These are phyloP conservation scores for Tachina grossa DNA, from an alignment of 2,888 invertebrate species.

Conservation along the genomic window DNA sequence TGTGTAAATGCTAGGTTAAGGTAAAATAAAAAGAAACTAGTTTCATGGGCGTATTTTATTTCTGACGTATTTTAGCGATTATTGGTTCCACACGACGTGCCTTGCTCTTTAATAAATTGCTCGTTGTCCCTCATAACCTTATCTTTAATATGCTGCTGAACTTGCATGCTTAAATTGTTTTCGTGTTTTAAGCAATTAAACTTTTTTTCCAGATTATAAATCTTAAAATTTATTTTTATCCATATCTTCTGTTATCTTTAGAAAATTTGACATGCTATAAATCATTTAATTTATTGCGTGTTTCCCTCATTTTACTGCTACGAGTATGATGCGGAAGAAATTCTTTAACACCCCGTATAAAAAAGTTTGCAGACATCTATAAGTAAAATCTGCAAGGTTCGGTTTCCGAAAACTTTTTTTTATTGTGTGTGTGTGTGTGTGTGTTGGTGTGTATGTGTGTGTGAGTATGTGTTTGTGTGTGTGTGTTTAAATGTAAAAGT, in stretches of 20 bases:
- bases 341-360: constrained; percentile 37
- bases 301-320: neutral
- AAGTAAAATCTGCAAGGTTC: constrained; percentile 51
- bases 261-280: constrained; percentile 25
- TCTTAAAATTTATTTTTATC: neutral
- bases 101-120: no score
- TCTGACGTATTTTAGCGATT: no score
- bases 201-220: neutral
- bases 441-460: no score
- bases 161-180: neutral
- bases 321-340: constrained; percentile 5
- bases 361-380: constrained; percentile 69
- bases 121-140: no score
- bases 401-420: constrained; percentile 48
- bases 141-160: no score
- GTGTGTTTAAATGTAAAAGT: neutral
- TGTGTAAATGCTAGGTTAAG: no score
- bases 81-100: no score
- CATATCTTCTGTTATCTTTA: neutral
- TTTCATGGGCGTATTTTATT: no score
- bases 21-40: no score
- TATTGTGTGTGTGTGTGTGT: neutral
- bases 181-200: constrained; percentile 5
- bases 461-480: neutral
- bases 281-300: constrained; percentile 28